Conservation (phyloP, 2,888 invertebrate genomes). For the Portevinia maculata region DNA sequence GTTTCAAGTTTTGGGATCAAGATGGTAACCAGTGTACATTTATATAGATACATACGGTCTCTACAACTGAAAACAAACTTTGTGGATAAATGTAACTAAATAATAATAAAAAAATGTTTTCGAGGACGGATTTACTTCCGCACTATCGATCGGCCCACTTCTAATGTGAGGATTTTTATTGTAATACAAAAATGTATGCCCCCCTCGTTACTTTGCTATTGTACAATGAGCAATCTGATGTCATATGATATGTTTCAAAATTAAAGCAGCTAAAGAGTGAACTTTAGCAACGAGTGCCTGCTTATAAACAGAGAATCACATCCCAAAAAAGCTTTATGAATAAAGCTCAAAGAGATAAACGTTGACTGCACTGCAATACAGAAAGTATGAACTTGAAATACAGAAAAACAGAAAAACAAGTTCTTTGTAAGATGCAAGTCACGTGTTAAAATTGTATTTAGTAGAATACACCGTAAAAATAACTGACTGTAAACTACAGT, state of each 20-base stretch:
- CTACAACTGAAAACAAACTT: no score
- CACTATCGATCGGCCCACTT: no score
- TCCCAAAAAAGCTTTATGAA: slow-evolving; percentile 2
- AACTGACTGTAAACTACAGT: slow-evolving; percentile 2
- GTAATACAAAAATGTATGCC: no score
- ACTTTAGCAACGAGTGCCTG: not conserved
- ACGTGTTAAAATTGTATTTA: slow-evolving; percentile 21
- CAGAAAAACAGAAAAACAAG: slow-evolving; percentile 14
- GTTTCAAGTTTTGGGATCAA: no score
- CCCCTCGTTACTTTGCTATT: no score
- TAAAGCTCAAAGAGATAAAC: slow-evolving; percentile 15
- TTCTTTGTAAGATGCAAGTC: slow-evolving; percentile 23
- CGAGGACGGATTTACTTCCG: no score
- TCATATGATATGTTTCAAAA: not conserved
- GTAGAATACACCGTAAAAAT: slow-evolving; percentile 18
- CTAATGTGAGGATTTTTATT: no score
- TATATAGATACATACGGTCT: no score
- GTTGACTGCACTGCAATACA: slow-evolving; percentile 2
- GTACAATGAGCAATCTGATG: no score
- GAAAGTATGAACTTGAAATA: slow-evolving; percentile 43
- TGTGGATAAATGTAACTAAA: no score
- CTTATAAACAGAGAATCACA: not conserved
- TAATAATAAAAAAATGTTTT: no score
- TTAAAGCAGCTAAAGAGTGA: not conserved
- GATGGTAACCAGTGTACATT: no score